A percentile compares a stretch with the other conserved stretches of the same genome.
phyloP scores from a whole-genome alignment of 2,113 vertebrate genomes.

The Silurus meridionalis region DNA sequence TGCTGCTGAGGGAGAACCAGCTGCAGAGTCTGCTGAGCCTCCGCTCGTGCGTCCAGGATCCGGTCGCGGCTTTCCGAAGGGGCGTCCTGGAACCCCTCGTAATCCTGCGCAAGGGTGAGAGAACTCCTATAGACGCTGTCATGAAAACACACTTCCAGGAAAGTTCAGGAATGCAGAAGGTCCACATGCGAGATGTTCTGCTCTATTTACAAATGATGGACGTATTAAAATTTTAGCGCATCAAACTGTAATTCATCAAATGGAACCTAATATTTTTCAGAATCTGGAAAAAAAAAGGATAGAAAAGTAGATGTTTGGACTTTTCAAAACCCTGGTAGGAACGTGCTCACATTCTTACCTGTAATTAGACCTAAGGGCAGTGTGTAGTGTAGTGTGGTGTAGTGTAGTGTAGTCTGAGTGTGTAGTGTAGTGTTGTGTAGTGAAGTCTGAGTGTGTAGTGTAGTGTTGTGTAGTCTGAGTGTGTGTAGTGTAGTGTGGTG shows the following conservation, averaged over 20 bases:
- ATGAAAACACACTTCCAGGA: neutral
- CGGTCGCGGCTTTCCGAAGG: conserved; percentile 83
- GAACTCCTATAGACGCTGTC: neutral
- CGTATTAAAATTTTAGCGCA: neutral
- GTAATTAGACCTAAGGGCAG: neutral
- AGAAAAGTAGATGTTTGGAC: neutral
- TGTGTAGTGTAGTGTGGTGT: neutral
- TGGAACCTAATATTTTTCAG: neutral
- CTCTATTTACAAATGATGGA: neutral
- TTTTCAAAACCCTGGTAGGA: neutral
- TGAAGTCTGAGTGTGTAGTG: neutral
- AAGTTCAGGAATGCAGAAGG: neutral
- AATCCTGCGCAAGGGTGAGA: conserved; percentile 84
- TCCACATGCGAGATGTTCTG: neutral
- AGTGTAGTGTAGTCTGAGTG: no score
- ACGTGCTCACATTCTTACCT: neutral
- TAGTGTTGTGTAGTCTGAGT: no score
- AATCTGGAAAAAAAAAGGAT: neutral
- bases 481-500: no score
- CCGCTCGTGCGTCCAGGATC: conserved; percentile 94
- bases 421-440: neutral
- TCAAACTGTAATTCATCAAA: neutral
- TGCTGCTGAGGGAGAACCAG: conserved; percentile 85
- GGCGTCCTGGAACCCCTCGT: conserved; percentile 87
- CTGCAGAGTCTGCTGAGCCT: conserved; percentile 91